Conservation (phyloP, 2,888 invertebrate genomes). For the Neoaliturus tenellus region DNA sequence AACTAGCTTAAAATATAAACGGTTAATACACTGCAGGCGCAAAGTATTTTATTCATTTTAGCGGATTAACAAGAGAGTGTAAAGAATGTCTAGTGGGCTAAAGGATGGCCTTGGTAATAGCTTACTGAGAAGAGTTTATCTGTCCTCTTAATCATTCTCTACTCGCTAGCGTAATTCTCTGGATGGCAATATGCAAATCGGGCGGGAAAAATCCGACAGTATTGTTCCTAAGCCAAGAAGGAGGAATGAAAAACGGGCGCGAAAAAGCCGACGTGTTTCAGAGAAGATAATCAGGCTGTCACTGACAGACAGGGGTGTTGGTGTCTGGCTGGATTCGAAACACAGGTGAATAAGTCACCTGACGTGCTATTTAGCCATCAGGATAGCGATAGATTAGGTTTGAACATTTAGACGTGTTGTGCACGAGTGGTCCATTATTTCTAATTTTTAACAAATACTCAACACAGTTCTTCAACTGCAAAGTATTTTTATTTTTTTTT, state of each 20-base stretch:
- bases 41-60: neutral
- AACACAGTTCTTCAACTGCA: too few species aligned
- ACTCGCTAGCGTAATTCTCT: slow-evolving; percentile 47
- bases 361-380: too few species aligned
- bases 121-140: slow-evolving; percentile 48
- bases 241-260: slow-evolving; percentile 49
- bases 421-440: too few species aligned
- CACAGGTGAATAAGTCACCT: too few species aligned
- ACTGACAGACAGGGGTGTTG: slow-evolving; percentile 44
- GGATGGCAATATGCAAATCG: slow-evolving; percentile 57
- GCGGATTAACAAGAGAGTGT: slow-evolving; percentile 41
- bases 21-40: too few species aligned
- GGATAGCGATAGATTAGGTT: too few species aligned
- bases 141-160: slow-evolving; percentile 46
- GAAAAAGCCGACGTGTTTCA: slow-evolving; percentile 31
- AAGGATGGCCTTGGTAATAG: slow-evolving; percentile 15
- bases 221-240: slow-evolving; percentile 50
- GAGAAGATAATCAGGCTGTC: slow-evolving; percentile 53
- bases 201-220: slow-evolving; percentile 54
- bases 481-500: too few species aligned
- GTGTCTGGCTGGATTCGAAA: neutral
- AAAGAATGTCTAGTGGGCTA: slow-evolving; percentile 18
- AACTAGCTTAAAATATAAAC: too few species aligned
- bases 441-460: too few species aligned
- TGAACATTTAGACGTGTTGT: too few species aligned